Evolutionary conservation across 2,797 vertebrate genomes (phyloP).

Genomic region (Anguilla anguilla): DNA sequence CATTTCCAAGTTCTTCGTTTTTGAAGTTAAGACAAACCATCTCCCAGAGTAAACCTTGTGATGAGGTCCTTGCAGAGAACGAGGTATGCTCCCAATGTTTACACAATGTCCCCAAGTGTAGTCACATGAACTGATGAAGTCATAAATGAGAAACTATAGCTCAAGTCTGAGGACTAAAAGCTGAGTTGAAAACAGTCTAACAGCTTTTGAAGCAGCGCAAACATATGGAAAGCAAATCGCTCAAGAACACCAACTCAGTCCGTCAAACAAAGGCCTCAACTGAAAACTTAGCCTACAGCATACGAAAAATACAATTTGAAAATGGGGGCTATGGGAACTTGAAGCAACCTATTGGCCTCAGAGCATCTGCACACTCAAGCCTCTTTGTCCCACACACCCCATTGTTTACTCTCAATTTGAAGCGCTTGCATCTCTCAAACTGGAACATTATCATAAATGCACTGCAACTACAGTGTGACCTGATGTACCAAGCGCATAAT

Average conservation of each 20-base stretch:
- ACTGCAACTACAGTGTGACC: not conserved
- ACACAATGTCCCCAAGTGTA: not conserved
- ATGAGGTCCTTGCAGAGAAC: not conserved
- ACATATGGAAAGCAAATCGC: not conserved
- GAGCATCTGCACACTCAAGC: not conserved
- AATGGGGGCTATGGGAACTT: not conserved
- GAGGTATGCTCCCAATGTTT: not conserved
- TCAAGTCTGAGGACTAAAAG: not conserved
- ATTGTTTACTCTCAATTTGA: not conserved
- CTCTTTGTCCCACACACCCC: not conserved
- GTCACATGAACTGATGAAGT: not conserved
- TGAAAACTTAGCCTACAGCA: not conserved
- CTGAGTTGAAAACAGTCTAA: not conserved
- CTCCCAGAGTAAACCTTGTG: not conserved
- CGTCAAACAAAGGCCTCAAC: not conserved
- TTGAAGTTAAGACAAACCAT: too few species aligned
- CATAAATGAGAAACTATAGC: not conserved
- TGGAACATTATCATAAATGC: not conserved
- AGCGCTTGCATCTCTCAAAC: not conserved
- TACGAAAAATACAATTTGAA: not conserved
- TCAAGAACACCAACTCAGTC: not conserved
- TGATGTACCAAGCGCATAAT: not conserved
- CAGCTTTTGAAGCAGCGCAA: not conserved
- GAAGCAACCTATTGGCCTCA: not conserved
- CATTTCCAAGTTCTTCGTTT: too few species aligned